phyloP scores from a whole-genome alignment of 2,888 invertebrate genomes.

The Meiosimyza platycephala region DNA sequence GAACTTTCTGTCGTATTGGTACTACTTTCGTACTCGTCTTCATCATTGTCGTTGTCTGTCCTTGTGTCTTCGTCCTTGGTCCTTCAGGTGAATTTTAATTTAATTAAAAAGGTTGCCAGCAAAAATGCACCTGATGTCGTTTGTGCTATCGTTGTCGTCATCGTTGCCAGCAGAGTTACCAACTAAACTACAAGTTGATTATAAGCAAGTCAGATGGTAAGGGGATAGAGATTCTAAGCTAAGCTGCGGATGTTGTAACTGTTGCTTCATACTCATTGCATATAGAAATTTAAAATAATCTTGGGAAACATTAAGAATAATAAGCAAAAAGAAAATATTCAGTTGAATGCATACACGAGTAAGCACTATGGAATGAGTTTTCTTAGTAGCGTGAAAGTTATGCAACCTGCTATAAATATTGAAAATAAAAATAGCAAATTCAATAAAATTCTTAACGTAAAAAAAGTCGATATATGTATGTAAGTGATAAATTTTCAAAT shows the following conservation, averaged over 20 bases:
- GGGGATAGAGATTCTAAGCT: background rate
- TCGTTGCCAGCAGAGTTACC: background rate
- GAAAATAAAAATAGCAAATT: too few relatives aligned
- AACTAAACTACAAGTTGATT: slow-evolving; percentile 22
- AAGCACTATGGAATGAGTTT: too few relatives aligned
- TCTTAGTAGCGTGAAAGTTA: too few relatives aligned
- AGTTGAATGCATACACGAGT: too few relatives aligned
- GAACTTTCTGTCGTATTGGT: too few relatives aligned
- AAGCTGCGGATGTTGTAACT: background rate
- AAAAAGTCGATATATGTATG: too few relatives aligned
- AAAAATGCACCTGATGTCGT: slow-evolving; percentile 39
- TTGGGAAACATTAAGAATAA: background rate
- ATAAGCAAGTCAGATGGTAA: slow-evolving; percentile 21
- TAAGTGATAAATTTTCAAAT: too few relatives aligned
- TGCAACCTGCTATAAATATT: too few relatives aligned
- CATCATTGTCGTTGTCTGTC: slow-evolving; percentile 27
- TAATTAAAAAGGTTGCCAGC: slow-evolving; percentile 59
- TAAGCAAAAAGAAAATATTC: too few relatives aligned
- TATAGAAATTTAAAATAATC: slow-evolving; percentile 21
- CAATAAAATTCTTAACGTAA: too few relatives aligned
- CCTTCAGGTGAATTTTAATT: slow-evolving; percentile 64
- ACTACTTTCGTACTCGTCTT: background rate
- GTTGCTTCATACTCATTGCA: background rate
- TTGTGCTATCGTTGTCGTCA: background rate
- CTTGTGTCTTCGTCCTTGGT: slow-evolving; percentile 42